phyloP scores from a whole-genome alignment of 1,140 invertebrate genomes.

The Drosophila bipectinata region DNA sequence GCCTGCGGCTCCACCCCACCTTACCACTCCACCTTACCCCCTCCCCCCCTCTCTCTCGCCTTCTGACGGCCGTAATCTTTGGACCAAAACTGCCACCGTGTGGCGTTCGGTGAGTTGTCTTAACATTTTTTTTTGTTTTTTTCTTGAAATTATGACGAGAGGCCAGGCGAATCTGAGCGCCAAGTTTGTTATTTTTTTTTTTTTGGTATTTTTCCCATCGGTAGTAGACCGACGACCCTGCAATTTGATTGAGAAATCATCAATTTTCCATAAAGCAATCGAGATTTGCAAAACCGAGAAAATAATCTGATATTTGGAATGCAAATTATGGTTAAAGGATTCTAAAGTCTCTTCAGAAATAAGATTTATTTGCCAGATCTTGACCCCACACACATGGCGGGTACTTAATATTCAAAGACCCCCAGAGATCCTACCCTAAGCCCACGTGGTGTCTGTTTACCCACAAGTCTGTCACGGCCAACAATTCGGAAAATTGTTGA shows the following conservation, averaged over 20 bases:
- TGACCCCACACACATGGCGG: neutral
- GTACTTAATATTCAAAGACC: neutral
- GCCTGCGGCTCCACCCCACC: constrained; percentile 14
- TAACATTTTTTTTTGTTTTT: constrained; percentile 36
- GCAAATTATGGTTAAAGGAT: neutral
- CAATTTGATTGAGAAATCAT: constrained; percentile 68
- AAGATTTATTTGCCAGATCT: neutral
- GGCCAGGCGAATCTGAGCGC: constrained; percentile 42
- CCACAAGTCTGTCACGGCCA: constrained; percentile 67
- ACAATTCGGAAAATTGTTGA: constrained; percentile 62
- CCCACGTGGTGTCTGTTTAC: constrained; percentile 71
- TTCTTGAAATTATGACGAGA: constrained; percentile 69
- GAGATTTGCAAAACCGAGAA: constrained; percentile 10
- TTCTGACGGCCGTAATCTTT: constrained; percentile 31
- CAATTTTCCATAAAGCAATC: constrained; percentile 60
- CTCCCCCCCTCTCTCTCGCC: neutral
- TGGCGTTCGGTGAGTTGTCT: constrained; percentile 55
- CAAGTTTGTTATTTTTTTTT: constrained; percentile 32
- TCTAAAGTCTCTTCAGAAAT: too few species aligned
- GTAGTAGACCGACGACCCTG: constrained; percentile 6
- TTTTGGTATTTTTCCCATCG: neutral
- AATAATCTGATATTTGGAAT: neutral
- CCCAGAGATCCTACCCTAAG: neutral
- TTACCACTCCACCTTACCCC: neutral
- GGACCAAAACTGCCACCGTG: constrained; percentile 73